Evolutionary conservation across 2,888 invertebrate genomes (phyloP).

Genomic region (Microdon myrmicae): DNA sequence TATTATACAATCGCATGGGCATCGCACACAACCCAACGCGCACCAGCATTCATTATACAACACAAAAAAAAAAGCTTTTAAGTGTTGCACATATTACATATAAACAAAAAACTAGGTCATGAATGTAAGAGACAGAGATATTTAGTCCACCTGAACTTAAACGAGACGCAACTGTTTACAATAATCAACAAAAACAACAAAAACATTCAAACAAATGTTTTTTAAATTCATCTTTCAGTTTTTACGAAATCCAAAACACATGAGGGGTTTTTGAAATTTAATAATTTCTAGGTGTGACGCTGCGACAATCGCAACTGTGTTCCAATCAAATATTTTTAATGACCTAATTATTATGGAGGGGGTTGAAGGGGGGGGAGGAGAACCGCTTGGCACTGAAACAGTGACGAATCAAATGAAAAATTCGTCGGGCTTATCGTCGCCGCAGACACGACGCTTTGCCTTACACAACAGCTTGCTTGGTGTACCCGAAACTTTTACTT

Average conservation of each 20-base stretch:
- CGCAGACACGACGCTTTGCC: too few relatives aligned
- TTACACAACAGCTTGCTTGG: neutral
- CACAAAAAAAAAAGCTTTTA: constrained; percentile 38
- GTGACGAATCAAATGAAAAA: constrained; percentile 1
- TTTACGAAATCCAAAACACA: too few relatives aligned
- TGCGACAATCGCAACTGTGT: neutral
- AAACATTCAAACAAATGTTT: too few relatives aligned
- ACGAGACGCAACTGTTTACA: constrained; percentile 58
- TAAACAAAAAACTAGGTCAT: constrained; percentile 66
- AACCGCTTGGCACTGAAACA: neutral
- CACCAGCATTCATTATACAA: constrained; percentile 37
- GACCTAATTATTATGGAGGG: constrained; percentile 10
- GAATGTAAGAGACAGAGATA: constrained; percentile 67
- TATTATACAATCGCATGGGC: constrained; percentile 52
- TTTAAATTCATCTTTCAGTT: too few relatives aligned
- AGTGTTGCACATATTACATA: constrained; percentile 46
- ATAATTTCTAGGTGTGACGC: too few relatives aligned
- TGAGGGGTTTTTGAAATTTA: too few relatives aligned
- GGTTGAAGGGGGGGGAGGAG: too few relatives aligned
- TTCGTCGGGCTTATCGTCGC: too few relatives aligned
- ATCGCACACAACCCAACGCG: too few relatives aligned
- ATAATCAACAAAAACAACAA: neutral
- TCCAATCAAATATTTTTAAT: constrained; percentile 1
- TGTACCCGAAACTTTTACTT: constrained; percentile 25
- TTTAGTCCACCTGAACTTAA: constrained; percentile 61